Evolutionary conservation across 2,888 invertebrate genomes (phyloP), one percentile per base, ranked within the genome.

Genomic region (Hypomecis punctinalis): DNA sequence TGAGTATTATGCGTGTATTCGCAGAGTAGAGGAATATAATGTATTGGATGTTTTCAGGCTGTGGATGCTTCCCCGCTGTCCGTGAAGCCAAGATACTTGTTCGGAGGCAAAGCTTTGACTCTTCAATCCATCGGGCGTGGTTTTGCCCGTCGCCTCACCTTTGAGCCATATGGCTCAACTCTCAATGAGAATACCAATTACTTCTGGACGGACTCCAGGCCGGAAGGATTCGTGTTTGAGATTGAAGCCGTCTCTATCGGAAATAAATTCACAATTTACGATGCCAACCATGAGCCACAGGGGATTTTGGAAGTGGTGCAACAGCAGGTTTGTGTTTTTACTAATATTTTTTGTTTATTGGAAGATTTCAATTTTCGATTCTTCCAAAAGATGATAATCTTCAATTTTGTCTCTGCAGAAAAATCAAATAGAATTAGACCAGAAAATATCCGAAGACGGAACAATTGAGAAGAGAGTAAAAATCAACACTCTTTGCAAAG

Each of bases 201-300:
- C 84, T 96, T 97, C 90, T 97, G 96, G 96, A 95, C 96, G 35
- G 97, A 97, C 88, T 96, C 96, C 42, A 90, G 94, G 68, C 94
- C 95, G 0, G 95, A 95, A 82, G 97, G 97, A 55, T 96, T 95
- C 81, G 95, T 95, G 40, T 96, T 97, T 84, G 95, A 95, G 81
- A 88, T 95, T 66, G 95, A 95, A 78, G 94, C 95, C 0, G 93
- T 96, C 6, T 94, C 95, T 10, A 88, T 94, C 61, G 96, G 96
- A 13, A 95, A 96, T 74, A 95, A 95, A 80, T 96, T 96, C 77
- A 95, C 95, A n/a, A 94, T 96, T 61, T 95, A 94, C 74, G 95
- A 96, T 81, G 93, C 94, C 37, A 95, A 95, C 76, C 94, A 94
- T 74, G 94, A 95, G 74, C 93, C 95, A n/a, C 94, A 95, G 75